A percentile compares a stretch with the other conserved stretches of the same genome.
Evolutionary conservation across 2,113 vertebrate species (phyloP).

Genomic region (Hyla sarda): DNA sequence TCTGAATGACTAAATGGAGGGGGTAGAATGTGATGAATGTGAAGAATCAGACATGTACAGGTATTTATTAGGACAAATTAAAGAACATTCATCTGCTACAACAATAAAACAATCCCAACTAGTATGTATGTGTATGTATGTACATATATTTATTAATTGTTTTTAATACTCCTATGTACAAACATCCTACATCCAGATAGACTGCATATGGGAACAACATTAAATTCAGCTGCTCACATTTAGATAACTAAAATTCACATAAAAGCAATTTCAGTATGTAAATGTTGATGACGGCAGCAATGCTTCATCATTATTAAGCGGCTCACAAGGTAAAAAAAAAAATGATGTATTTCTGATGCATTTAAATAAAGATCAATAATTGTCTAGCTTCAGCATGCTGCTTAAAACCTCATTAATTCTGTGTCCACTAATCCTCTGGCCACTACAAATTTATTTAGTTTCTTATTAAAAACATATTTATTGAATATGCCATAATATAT

Average conservation of each 20-base stretch:
- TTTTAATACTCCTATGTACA: not conserved
- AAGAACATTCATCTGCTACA: not conserved
- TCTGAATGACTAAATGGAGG: not conserved
- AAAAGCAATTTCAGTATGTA: conserved; percentile 55
- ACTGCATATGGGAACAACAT: not conserved
- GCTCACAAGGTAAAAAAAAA: conserved; percentile 38
- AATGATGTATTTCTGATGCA: conserved; percentile 51
- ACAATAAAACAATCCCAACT: no score
- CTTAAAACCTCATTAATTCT: conserved; percentile 58
- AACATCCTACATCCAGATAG: not conserved
- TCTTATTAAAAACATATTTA: conserved; percentile 51
- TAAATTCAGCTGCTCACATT: conserved; percentile 19
- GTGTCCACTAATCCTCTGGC: conserved; percentile 39
- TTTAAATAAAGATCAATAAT: conserved; percentile 60
- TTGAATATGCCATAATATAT: conserved; percentile 34
- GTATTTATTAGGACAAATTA: not conserved
- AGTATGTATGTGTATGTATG: no score
- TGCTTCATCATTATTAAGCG: conserved; percentile 51
- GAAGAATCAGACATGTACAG: not conserved
- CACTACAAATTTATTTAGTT: conserved; percentile 41
- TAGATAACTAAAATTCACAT: conserved; percentile 33
- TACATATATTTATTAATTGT: no score
- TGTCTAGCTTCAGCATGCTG: conserved; percentile 42
- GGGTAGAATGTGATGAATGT: not conserved
- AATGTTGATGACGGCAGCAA: conserved; percentile 33